Percentiles rank a stretch among this genome's conserved stretches.
Conservation (phyloP, 2,888 invertebrate species). For the Aphidius colemani region DNA sequence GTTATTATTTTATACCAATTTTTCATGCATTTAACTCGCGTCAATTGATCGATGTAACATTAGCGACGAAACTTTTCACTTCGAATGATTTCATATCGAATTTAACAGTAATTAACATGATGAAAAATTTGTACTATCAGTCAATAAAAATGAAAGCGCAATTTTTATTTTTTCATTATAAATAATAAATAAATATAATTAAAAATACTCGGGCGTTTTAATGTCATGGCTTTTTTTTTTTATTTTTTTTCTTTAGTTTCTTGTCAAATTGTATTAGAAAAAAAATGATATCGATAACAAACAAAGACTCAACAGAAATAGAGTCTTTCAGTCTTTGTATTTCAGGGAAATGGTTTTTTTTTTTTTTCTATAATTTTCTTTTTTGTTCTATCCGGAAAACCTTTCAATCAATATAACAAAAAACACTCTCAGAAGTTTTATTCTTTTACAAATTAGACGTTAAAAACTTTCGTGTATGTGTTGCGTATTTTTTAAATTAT, state of each 20-base stretch:
- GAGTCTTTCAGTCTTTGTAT: constrained; percentile 47
- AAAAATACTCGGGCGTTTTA: constrained; percentile 1
- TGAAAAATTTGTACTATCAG: constrained; percentile 38
- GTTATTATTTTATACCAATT: not conserved
- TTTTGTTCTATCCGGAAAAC: constrained; percentile 5
- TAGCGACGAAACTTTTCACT: no score
- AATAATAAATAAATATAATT: no score
- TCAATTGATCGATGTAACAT: no score
- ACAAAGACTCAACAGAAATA: constrained; percentile 35
- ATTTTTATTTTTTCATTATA: no score
- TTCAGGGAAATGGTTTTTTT: constrained; percentile 32
- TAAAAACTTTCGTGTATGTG: not conserved
- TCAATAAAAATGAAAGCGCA: constrained; percentile 20
- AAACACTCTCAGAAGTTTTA: constrained; percentile 9
- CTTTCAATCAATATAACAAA: constrained; percentile 25
- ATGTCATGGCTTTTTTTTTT: not conserved
- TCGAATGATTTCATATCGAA: constrained; percentile 2
- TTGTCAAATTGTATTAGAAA: not conserved
- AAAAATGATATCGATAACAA: constrained; percentile 21
- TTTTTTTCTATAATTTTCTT: constrained; percentile 4
- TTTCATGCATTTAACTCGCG: no score
- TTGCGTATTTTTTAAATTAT: not conserved
- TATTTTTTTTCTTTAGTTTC: not conserved
- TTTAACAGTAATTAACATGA: constrained; percentile 30
- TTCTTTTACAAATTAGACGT: not conserved